A percentile compares a stretch with the other conserved stretches of the same genome.
Conservation (phyloP, 2,113 vertebrate species). For the Helogale parvula region DNA sequence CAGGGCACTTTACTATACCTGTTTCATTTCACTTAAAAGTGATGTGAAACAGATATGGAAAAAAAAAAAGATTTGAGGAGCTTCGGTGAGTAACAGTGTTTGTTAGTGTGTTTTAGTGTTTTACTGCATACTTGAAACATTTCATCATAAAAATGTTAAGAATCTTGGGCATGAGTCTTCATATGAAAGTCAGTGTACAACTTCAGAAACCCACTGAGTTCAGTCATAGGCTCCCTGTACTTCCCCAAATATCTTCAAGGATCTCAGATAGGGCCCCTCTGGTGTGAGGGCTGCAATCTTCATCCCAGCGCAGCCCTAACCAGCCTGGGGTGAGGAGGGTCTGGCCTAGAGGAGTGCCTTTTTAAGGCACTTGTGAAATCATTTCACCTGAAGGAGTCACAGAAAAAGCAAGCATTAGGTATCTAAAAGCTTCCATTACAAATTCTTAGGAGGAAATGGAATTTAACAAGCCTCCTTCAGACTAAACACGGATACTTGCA, state of each 20-base stretch:
- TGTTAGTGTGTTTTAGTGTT: background rate
- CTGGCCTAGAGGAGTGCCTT: background rate
- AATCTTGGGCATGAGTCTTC: constrained; percentile 23
- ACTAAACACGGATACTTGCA: constrained; percentile 57
- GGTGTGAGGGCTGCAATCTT: background rate
- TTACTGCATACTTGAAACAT: background rate
- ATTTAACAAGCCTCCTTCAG: constrained; percentile 65
- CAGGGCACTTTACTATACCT: background rate
- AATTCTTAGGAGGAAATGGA: constrained; percentile 35
- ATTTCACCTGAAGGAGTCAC: background rate
- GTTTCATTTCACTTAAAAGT: constrained; percentile 54
- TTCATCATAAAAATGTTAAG: constrained; percentile 31
- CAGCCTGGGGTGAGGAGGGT: background rate
- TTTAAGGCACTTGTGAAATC: constrained; percentile 3
- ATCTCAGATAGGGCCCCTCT: background rate
- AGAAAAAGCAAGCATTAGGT: background rate
- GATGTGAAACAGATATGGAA: background rate
- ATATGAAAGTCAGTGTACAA: background rate
- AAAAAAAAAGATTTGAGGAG: background rate
- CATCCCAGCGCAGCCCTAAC: background rate
- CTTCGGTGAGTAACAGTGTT: background rate
- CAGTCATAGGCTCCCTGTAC: background rate
- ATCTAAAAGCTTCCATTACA: constrained; percentile 48
- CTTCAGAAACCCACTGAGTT: background rate
- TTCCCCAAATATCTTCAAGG: background rate